Conservation (phyloP, 2,797 vertebrate genomes). For the Mycteria americana region DNA sequence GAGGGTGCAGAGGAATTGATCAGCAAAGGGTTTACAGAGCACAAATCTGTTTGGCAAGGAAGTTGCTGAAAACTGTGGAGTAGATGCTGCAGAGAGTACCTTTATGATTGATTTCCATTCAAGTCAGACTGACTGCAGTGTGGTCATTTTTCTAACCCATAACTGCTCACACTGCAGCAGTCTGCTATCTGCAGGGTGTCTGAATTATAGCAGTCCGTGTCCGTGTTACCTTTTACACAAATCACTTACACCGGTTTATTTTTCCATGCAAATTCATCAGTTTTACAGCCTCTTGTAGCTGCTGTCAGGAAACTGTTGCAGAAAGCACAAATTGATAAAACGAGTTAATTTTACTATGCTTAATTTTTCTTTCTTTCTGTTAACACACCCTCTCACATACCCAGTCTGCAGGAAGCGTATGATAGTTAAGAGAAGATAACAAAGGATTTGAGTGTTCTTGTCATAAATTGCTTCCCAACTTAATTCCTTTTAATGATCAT, state of each 20-base stretch:
- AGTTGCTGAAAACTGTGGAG: slow-evolving; percentile 80
- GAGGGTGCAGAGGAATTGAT: slow-evolving; percentile 48
- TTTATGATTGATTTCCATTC: slow-evolving; percentile 89
- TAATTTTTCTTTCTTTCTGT: slow-evolving; percentile 60
- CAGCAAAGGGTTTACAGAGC: slow-evolving; percentile 65
- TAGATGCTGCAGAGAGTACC: slow-evolving; percentile 82
- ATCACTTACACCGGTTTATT: slow-evolving; percentile 87
- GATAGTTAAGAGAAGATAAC: slow-evolving; percentile 69
- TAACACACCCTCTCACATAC: slow-evolving; percentile 55
- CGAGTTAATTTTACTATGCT: slow-evolving; percentile 73
- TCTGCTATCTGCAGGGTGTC: slow-evolving; percentile 78
- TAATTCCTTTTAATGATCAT: slow-evolving; percentile 70
- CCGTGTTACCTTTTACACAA: slow-evolving; percentile 86
- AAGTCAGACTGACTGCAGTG: slow-evolving; percentile 85
- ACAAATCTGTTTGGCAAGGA: slow-evolving; percentile 77
- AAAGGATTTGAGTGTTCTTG: slow-evolving; percentile 69
- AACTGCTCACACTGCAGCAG: slow-evolving; percentile 79
- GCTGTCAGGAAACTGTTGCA: slow-evolving; percentile 78
- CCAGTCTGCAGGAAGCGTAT: slow-evolving; percentile 61
- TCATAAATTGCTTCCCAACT: slow-evolving; percentile 72
- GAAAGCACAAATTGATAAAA: slow-evolving; percentile 79
- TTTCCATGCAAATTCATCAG: slow-evolving; percentile 87
- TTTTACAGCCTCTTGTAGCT: slow-evolving; percentile 82
- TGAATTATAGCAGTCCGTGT: slow-evolving; percentile 83
- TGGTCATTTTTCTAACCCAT: slow-evolving; percentile 86